Conservation (phyloP, 2,113 vertebrate genomes). For the Mastomys natalensis region DNA sequence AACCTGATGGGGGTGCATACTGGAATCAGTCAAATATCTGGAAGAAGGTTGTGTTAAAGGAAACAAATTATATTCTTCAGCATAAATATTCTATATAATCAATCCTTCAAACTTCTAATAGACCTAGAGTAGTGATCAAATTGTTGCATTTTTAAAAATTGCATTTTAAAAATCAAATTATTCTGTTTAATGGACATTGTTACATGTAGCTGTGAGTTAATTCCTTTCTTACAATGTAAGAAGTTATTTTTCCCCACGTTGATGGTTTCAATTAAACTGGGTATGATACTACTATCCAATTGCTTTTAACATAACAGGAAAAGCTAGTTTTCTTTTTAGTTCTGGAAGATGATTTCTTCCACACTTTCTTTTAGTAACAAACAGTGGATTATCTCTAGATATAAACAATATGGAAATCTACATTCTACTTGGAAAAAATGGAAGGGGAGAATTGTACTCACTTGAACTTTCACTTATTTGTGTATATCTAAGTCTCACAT, state of each 20-base stretch:
- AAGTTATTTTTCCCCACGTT: not conserved
- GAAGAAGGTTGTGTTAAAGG: not conserved
- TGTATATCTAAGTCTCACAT: not conserved
- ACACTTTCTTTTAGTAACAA: slow-evolving; percentile 30
- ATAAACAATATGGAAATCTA: slow-evolving; percentile 17
- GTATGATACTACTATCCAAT: slow-evolving; percentile 10
- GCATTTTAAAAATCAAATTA: not conserved
- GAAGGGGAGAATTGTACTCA: not conserved
- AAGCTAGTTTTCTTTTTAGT: slow-evolving; percentile 19
- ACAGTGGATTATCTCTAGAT: not conserved
- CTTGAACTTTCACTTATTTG: slow-evolving; percentile 1
- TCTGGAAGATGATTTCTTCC: slow-evolving; percentile 37
- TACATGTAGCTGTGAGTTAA: not conserved
- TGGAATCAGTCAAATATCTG: not conserved
- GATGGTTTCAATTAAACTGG: slow-evolving; percentile 21
- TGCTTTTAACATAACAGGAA: not conserved
- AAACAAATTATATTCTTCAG: slow-evolving; percentile 16
- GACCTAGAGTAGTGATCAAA: not conserved
- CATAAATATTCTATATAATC: not conserved
- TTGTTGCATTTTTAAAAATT: not conserved
- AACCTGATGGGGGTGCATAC: not conserved
- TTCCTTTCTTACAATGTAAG: slow-evolving; percentile 16
- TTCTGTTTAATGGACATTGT: not conserved
- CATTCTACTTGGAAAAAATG: not conserved
- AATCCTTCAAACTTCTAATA: not conserved